Base-by-base conservation (phyloP, 2,888 invertebrate species). In the Antheraea assamensis region DNA sequence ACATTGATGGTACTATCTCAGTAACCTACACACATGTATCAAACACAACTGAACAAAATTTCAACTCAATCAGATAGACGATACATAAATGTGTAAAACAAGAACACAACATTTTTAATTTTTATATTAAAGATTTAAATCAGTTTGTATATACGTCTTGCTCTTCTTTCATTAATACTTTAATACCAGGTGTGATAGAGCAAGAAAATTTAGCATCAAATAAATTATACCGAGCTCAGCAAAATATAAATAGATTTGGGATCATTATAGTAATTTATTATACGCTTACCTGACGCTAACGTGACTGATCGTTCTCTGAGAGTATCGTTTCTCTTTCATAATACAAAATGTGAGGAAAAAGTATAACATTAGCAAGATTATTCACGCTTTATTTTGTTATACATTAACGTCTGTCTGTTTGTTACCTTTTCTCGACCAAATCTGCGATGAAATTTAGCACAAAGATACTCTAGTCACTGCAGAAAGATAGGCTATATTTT, bases 221-320 rank as follows among this genome's bases (percentile, higher is more conserved):
- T 58, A 58, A 58, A 58, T 58, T 58, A 58, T 2, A 58, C 24
- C 10, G n/a, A 58, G 58, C 58, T 58, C n/a, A 24, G 58, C n/a
- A 58, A 58, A 58, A 24, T 21, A 58, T 58, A 58, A 58, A 58
- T 58, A 58, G 24, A 58, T 58, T 24, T 24, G 24, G 58, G 24
- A 55, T 58, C 7, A 58, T 58, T 58, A 58, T 58, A 58, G 24
- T 58, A 58, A 58, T 58, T 58, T 58, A 58, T 58, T 58, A 58
- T 24, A 58, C 58, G 13, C 24, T 24, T 21, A 58, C 10, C 24
- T 58, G 58, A 58, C 58, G 58, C 58, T 24, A 58, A 58, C 24
- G 58, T 58, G 24, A 58, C 58, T 58, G 58, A 58, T 58, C n/a
- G 13, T 58, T n/a, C 13, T 58, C 58, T 13, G 55, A 10, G n/a